Percentiles rank a stretch among this genome's conserved stretches.
Evolutionary conservation across 2,888 invertebrate genomes (phyloP).

Genomic region (Formica aserva): DNA sequence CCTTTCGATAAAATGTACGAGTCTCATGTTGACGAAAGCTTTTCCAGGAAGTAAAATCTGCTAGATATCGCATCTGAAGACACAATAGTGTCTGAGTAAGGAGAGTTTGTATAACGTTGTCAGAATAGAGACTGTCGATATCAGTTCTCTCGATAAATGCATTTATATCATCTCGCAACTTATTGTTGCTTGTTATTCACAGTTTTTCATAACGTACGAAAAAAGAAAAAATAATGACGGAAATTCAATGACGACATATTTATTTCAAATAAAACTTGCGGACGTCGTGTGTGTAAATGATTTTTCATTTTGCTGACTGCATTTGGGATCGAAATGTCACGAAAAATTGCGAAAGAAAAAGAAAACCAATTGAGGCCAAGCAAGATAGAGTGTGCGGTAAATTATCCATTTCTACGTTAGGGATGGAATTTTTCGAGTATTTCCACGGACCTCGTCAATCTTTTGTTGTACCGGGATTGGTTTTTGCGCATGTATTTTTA

Average conservation of each 20-base stretch:
- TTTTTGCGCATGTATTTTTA: conserved; percentile 51
- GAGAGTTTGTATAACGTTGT: background rate
- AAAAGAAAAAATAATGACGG: background rate
- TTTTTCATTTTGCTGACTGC: background rate
- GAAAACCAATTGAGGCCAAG: background rate
- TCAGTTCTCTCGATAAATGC: background rate
- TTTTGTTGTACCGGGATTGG: conserved; percentile 38
- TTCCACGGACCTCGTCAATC: conserved; percentile 23
- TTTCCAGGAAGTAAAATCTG: background rate
- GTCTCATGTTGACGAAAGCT: conserved; percentile 14
- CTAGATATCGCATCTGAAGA: background rate
- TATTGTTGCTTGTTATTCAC: background rate
- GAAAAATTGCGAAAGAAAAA: conserved; percentile 12
- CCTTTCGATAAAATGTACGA: conserved; percentile 9
- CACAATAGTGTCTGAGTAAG: background rate
- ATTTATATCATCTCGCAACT: background rate
- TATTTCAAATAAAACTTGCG: background rate
- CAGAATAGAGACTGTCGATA: background rate
- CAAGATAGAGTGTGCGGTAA: conserved; percentile 27
- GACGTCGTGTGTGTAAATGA: conserved; percentile 3
- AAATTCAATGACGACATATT: background rate
- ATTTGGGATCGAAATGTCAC: background rate
- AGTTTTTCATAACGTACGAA: background rate
- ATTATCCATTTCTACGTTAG: conserved; percentile 47
- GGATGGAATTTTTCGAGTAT: conserved; percentile 25